Base-by-base conservation (phyloP, 2,113 vertebrate species). In the Ranitomeya imitator region DNA sequence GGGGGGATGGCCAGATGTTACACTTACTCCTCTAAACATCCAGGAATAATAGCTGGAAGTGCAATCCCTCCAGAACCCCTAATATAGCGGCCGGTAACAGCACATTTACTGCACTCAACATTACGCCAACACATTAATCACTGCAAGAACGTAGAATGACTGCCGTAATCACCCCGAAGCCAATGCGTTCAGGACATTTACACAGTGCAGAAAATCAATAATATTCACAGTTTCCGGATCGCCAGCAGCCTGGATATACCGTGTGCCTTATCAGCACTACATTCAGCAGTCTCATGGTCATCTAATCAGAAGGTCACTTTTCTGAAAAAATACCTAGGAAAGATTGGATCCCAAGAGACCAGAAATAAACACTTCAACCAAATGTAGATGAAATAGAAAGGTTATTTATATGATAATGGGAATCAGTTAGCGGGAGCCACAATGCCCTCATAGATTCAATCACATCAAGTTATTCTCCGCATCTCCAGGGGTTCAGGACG, bases 351-450 rank as follows among this genome's bases (percentile, higher is more conserved):
- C 61, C 61, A 10, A 69, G 37, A 67, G 81, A 69, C 31, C 45
- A 45, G 52, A 21, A 52, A 83, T 21, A 83, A 65, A 65, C 67
- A 52, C 69, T 74, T 19, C 60, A 67, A n/a, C 60, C 14, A 83
- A 51, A 83, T 83, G 45, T 69, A 83, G 61, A 83, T 54, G 18
- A 69, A 13, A 26, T 61, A 15, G 19, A 83, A 69, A 83, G 45
- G 81, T 83, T 83, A 83, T 83, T 65, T 69, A 83, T 83, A 83
- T 83, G 81, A 23, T 54, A 69, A 83, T 83, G 55, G 31, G 52
- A 67, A 26, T 69, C 51, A 31, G 82, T 26, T 21, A 71, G 11
- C 11, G 13, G 52, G 63, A 31, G 65, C 16, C 26, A 61, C 11
- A 16, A 54, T 63, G 63, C 82, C 45, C 71, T 84, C 0, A 54